These are phyloP conservation scores for Sinella curviseta DNA, from an alignment of 1,140 invertebrate genomes.

Conservation along the genomic window DNA sequence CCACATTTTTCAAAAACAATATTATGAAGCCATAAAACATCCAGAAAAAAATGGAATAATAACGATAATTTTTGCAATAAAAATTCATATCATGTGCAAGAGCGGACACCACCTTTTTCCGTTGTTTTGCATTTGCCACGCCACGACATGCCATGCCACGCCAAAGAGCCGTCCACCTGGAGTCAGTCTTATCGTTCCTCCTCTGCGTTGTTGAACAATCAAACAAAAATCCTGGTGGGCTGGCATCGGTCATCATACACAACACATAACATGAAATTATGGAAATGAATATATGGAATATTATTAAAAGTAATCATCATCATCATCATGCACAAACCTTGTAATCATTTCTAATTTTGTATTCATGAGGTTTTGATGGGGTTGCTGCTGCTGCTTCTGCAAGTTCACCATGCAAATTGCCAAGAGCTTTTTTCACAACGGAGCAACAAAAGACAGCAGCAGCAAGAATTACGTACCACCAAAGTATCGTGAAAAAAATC, in stretches of 20 bases:
- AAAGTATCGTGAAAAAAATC: background rate
- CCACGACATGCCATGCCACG: background rate
- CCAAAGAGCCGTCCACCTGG: background rate
- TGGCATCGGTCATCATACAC: background rate
- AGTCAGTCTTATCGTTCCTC: background rate
- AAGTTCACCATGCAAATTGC: too few relatives aligned
- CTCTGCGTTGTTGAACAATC: background rate
- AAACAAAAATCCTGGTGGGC: background rate
- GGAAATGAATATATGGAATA: background rate
- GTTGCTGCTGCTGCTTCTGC: background rate
- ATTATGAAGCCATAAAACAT: conserved; percentile 22
- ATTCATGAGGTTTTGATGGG: background rate
- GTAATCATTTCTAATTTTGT: background rate
- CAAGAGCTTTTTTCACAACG: too few relatives aligned
- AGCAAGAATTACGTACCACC: too few relatives aligned
- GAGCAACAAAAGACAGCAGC: too few relatives aligned
- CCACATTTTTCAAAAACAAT: background rate
- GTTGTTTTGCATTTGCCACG: background rate
- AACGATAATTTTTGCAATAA: conserved; percentile 25
- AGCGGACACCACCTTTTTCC: conserved; percentile 1
- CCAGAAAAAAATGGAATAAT: background rate
- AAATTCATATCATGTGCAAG: background rate
- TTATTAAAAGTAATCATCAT: background rate
- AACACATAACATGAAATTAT: background rate
- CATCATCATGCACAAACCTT: background rate